Percentiles rank a stretch among this genome's conserved stretches.
Conservation (phyloP, 30 jellyfish, hydroid and myxozoan species). For the Rhopilema esculentum region DNA sequence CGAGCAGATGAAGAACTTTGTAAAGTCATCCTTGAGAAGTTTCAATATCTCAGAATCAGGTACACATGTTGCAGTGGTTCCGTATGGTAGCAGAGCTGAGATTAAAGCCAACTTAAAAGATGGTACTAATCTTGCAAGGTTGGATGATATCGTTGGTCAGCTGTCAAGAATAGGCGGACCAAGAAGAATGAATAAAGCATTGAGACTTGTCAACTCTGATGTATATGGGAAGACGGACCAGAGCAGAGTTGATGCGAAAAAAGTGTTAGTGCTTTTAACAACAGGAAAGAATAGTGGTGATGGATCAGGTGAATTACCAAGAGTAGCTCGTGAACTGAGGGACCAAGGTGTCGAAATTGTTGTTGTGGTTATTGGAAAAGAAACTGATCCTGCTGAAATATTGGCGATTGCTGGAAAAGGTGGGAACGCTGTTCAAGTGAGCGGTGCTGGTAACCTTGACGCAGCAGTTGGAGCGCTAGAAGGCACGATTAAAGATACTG, state of each 20-base stretch:
- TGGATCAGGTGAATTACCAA: conserved; percentile 63
- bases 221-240: conserved; percentile 36
- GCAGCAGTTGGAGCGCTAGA: conserved; percentile 45
- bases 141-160: neutral
- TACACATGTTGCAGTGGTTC: conserved; percentile 69
- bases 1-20: conserved; percentile 60
- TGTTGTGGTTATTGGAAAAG: conserved; percentile 73
- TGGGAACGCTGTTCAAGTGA: conserved; percentile 24
- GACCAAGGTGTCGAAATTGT: conserved; percentile 62
- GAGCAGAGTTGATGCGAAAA: conserved; percentile 38
- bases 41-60: conserved; percentile 48
- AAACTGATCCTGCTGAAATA: conserved; percentile 50
- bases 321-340: conserved; percentile 56
- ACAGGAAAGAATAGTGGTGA: conserved; percentile 78
- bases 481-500: conserved; percentile 16
- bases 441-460: conserved; percentile 10
- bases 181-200: conserved; percentile 71
- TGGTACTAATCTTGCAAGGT: conserved; percentile 23
- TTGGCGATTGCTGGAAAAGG: conserved; percentile 33
- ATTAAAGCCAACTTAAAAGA: conserved; percentile 31
- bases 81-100: conserved; percentile 58
- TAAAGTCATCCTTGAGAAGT: conserved; percentile 50
- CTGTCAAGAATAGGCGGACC: conserved; percentile 76
- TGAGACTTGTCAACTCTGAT: conserved; percentile 35
- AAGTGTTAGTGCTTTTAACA: conserved; percentile 62